phyloP scores from a whole-genome alignment of 2,113 vertebrate species.

The Rhodinocichla rosea region DNA sequence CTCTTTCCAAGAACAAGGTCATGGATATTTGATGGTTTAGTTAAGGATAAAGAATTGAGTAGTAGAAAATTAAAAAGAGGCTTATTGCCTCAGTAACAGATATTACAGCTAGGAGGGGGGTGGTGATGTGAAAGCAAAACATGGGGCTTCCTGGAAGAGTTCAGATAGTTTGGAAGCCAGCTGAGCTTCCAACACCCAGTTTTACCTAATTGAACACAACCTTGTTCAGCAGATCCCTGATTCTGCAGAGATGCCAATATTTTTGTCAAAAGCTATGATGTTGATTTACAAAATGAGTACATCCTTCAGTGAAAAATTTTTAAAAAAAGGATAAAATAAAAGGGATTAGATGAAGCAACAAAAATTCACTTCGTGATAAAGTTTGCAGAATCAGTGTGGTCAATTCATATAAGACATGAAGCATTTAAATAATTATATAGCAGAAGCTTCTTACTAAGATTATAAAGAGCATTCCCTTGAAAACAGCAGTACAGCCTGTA shows the following conservation, averaged over 20 bases:
- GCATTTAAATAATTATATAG: background rate
- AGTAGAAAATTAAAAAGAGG: background rate
- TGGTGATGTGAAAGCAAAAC: background rate
- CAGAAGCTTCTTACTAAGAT: background rate
- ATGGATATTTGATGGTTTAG: background rate
- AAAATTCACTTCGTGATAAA: background rate
- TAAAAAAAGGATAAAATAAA: no score
- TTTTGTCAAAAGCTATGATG: background rate
- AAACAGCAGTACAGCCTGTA: background rate
- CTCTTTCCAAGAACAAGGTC: background rate
- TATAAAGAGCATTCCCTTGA: background rate
- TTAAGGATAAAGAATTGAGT: background rate
- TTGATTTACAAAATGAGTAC: background rate
- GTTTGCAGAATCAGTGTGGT: background rate
- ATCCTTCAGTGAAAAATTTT: background rate
- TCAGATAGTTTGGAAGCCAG: background rate
- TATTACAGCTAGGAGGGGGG: background rate
- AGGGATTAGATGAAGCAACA: background rate
- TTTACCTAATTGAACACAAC: background rate
- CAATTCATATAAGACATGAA: background rate
- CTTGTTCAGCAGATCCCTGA: background rate
- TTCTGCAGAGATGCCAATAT: background rate
- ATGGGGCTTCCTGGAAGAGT: background rate
- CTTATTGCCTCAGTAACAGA: background rate
- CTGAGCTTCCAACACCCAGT: background rate